These are phyloP conservation scores for Phrynocephalus versicolor DNA, from an alignment of 2,113 vertebrate species.

Conservation along the genomic window DNA sequence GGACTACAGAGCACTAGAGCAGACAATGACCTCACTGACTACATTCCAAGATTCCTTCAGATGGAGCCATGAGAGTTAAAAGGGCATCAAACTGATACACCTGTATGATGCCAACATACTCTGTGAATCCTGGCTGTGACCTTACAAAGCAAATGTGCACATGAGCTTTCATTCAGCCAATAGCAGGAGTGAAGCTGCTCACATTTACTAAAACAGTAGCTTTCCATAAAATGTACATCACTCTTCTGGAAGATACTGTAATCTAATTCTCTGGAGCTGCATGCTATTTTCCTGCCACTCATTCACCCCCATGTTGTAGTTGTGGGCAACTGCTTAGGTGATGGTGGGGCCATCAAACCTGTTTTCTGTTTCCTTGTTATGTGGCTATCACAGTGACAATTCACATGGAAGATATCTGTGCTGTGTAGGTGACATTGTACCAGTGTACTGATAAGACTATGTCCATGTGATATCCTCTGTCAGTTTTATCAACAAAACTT, in stretches of 20 bases:
- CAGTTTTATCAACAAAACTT: conserved; percentile 10
- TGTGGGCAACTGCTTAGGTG: background rate
- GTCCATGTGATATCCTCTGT: background rate
- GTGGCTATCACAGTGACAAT: conserved; percentile 1
- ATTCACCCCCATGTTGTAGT: background rate
- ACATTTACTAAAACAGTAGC: background rate
- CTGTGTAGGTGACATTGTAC: background rate
- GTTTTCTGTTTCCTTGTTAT: background rate
- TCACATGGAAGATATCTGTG: background rate
- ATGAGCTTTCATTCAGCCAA: background rate
- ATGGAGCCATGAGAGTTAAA: too few species aligned
- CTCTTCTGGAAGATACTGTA: background rate
- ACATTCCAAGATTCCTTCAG: too few species aligned
- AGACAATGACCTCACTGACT: too few species aligned
- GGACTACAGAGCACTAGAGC: too few species aligned
- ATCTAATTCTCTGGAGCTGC: background rate
- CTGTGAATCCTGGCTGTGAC: background rate
- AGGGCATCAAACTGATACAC: too few species aligned
- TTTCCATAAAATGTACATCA: background rate
- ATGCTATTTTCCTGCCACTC: background rate
- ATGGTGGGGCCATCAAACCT: background rate
- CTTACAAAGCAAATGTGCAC: background rate
- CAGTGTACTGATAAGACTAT: background rate
- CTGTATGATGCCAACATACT: background rate
- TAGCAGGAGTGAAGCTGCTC: background rate